phyloP scores from a whole-genome alignment of 37 sponge, comb jelly and placozoan genomes.

The Cliona cf. orientalis region DNA sequence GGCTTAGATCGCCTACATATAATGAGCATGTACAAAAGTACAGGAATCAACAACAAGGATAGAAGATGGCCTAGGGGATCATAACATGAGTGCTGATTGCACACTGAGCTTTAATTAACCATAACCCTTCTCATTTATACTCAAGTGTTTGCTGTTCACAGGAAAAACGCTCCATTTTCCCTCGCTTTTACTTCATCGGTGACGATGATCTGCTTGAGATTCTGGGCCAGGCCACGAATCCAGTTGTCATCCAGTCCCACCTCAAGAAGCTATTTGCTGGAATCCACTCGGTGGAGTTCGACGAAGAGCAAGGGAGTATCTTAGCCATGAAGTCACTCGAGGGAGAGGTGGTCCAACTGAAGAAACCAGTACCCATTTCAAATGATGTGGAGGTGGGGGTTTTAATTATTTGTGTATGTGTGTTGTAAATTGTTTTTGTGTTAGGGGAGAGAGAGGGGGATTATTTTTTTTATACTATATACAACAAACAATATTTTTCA shows the following conservation, averaged over 20 bases:
- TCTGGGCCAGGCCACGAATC: constrained; percentile 96
- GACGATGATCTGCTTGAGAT: constrained; percentile 99
- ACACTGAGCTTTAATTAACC: background rate
- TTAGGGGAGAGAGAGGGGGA: no score
- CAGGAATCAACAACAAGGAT: no score
- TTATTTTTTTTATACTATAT: no score
- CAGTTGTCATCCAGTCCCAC: constrained; percentile 92
- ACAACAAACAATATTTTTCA: no score
- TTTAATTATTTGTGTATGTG: background rate
- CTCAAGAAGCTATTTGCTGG: constrained; percentile 99
- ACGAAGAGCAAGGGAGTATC: constrained; percentile 44
- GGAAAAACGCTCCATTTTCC: constrained; percentile 95
- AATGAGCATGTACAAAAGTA: background rate
- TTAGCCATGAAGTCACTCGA: constrained; percentile 89
- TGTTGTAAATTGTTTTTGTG: background rate
- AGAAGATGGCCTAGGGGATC: no score
- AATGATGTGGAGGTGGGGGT: constrained; percentile 73
- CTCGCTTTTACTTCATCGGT: constrained; percentile 98
- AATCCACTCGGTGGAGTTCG: constrained; percentile 90
- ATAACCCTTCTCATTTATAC: no score
- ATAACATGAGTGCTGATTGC: background rate
- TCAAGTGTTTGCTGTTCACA: background rate
- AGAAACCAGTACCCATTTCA: constrained; percentile 63
- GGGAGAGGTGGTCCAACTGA: constrained; percentile 89
- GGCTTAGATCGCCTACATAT: no score